phyloP scores from a whole-genome alignment of 2,797 vertebrate species.

The Hipposideros larvatus region DNA sequence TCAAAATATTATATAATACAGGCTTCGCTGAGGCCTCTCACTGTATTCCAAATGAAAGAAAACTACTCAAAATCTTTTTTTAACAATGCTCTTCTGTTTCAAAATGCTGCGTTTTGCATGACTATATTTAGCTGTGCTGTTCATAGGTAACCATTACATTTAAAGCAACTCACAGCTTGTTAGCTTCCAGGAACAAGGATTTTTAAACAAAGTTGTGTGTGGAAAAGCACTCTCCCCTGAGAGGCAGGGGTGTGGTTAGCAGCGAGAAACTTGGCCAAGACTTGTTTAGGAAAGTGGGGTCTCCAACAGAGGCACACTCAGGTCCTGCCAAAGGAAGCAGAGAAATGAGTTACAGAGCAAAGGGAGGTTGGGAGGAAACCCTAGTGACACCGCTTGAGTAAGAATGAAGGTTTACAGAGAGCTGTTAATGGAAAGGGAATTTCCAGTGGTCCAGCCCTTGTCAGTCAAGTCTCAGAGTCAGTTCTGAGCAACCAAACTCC shows the following conservation, averaged over 20 bases:
- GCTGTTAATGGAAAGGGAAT: neutral
- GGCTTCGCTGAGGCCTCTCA: constrained; percentile 19
- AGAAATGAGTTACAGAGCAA: neutral
- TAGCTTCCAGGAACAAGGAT: constrained; percentile 57
- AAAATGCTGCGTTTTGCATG: constrained; percentile 36
- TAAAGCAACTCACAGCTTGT: constrained; percentile 60
- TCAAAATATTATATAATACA: neutral
- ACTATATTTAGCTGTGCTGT: constrained; percentile 60
- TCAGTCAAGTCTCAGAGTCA: neutral
- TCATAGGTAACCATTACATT: constrained; percentile 59
- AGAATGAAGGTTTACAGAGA: neutral
- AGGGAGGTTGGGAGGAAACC: neutral
- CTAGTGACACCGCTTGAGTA: neutral
- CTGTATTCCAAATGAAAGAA: neutral
- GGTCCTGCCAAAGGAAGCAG: neutral
- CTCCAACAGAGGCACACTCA: constrained; percentile 25
- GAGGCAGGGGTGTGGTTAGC: constrained; percentile 52
- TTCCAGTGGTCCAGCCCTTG: neutral
- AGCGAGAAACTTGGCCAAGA: constrained; percentile 60
- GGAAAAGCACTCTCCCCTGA: constrained; percentile 44
- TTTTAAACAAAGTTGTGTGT: constrained; percentile 64
- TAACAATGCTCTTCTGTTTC: constrained; percentile 69
- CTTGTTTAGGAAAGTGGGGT: constrained; percentile 47
- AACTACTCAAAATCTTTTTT: constrained; percentile 56
- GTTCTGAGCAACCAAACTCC: neutral